Conservation (phyloP, 2,797 vertebrate genomes). For the Martes flavigula region DNA sequence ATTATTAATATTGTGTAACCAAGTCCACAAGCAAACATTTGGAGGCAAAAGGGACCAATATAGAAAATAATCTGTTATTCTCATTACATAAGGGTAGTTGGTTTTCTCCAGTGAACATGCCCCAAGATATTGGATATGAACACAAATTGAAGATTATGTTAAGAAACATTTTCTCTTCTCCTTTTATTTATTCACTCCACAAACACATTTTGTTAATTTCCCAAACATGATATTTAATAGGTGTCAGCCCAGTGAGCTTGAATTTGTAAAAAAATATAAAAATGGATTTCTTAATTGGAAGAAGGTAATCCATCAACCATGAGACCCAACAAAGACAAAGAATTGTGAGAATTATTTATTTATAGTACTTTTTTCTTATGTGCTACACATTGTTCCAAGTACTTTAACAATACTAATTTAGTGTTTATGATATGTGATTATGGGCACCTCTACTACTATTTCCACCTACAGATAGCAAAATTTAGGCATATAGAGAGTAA, state of each 20-base stretch:
- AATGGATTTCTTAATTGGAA: background rate
- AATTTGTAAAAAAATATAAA: background rate
- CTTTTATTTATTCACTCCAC: background rate
- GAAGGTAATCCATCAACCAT: background rate
- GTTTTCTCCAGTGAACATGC: constrained; percentile 30
- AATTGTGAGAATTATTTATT: background rate
- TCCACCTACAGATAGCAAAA: background rate
- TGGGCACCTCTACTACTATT: background rate
- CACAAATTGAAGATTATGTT: background rate
- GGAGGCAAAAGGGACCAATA: background rate
- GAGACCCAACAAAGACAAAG: background rate
- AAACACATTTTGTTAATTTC: background rate
- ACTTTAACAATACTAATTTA: background rate
- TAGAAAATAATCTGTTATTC: constrained; percentile 44
- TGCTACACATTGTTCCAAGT: background rate
- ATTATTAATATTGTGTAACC: constrained; percentile 35
- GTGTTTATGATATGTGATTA: background rate
- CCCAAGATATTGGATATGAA: background rate
- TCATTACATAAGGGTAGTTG: constrained; percentile 40
- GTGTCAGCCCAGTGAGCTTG: background rate
- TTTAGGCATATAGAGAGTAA: background rate
- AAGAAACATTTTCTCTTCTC: background rate
- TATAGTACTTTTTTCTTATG: background rate
- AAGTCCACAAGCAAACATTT: constrained; percentile 17
- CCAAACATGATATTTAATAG: background rate